Evolutionary conservation across 2,888 invertebrate species (phyloP), one percentile per base, ranked within the genome.

Genomic region (Heteromyza rotundicornis): DNA sequence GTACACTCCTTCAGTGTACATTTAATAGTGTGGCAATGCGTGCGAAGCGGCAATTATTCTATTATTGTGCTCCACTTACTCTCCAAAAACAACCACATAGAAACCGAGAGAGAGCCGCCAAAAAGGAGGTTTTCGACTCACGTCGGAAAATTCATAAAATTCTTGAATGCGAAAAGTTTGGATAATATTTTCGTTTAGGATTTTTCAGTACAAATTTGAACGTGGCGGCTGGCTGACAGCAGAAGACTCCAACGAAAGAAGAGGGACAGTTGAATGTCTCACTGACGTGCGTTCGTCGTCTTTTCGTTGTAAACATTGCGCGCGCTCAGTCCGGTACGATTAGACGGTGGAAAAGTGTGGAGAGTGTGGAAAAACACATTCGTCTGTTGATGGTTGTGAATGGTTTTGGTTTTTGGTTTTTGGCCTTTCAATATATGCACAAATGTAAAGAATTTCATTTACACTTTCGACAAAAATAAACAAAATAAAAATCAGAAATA

Each of bases 171-270:
- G 74, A 66, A 71, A 68, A 70, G 72, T 76, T 78, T 76, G 78
- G 75, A 76, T 70, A 65, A 68, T 64, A 17, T 20, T 16, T 7
- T 23, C 47, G 19, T n/a, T 66, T 69, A 63, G 70, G 19, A 2
- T 2, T 74, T 66, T 67, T 71, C 73, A 76, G 75, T 76, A 68
- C 63, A 74, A 70, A 69, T 71, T 73, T 65, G 77, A 70, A 70
- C 70, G 74, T 60, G 65, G 66, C 62, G 59, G 74, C 64, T 66
- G 65, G 66, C 68, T 68, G 74, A 68, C 68, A 60, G 66, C 47
- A 47, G 17, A 23, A 67, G 32, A 56, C 47, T 17, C 27, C 24
- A 40, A 44, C 36, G 40, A 2, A 60, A 62, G 32, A 59, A 19
- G 22, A 49, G 54, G 32, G 22, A 47, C 35, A 17, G 49, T 17